phyloP scores from a whole-genome alignment of 2,113 vertebrate genomes.

The Gulo gulo region DNA sequence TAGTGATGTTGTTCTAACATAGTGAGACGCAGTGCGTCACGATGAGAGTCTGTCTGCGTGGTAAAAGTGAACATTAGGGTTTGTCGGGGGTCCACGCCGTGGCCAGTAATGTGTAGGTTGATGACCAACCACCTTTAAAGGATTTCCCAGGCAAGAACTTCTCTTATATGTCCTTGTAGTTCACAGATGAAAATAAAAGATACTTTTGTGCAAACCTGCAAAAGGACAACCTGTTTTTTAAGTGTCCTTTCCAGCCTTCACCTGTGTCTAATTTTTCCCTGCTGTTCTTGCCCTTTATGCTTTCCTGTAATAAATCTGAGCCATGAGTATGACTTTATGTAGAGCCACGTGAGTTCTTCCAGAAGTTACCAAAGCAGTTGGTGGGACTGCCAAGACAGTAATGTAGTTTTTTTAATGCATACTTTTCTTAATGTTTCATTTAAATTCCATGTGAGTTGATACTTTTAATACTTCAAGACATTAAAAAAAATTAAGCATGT shows the following conservation, averaged over 20 bases:
- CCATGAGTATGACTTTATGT: neutral
- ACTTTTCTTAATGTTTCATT: neutral
- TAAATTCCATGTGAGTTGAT: neutral
- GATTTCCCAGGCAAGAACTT: neutral
- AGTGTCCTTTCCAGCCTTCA: neutral
- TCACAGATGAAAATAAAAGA: neutral
- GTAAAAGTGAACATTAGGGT: neutral
- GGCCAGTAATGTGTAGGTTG: neutral
- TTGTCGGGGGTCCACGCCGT: neutral
- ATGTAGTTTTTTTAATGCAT: neutral
- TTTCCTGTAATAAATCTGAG: neutral
- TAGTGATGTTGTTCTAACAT: neutral
- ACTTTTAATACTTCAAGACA: neutral
- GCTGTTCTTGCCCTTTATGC: neutral
- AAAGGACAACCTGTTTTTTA: neutral
- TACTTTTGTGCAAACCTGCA: neutral
- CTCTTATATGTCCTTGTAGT: neutral
- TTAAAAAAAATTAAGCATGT: neutral
- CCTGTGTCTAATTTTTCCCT: neutral
- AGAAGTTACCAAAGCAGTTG: neutral
- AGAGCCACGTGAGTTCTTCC: neutral
- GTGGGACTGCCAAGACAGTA: neutral
- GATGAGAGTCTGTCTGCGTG: neutral
- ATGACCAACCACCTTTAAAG: neutral
- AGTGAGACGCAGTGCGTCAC: neutral